Evolutionary conservation across 2,797 vertebrate genomes (phyloP).

Genomic region (Onychomys torridus): DNA sequence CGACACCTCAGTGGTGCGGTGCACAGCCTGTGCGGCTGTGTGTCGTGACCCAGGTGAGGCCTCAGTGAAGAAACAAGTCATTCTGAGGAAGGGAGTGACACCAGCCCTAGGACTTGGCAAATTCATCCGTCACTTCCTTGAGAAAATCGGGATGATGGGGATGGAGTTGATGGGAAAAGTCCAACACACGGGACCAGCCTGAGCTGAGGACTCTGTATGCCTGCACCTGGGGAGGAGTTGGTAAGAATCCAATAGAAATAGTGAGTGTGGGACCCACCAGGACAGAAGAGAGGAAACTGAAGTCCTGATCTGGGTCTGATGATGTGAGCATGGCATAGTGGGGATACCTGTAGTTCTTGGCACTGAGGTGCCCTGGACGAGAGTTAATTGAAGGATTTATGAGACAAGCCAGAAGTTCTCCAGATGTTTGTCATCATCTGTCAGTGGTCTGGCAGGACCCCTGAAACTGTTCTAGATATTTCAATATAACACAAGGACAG

Average conservation of each 20-base stretch:
- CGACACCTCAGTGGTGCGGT: fast-evolving
- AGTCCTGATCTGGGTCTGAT: background rate
- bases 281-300: background rate
- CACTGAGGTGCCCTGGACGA: background rate
- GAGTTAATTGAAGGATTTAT: background rate
- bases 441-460: background rate
- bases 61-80: background rate
- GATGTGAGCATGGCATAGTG: background rate
- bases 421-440: background rate
- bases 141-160: background rate
- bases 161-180: background rate
- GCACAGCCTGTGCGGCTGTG: background rate
- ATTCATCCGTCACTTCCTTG: background rate
- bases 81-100: background rate
- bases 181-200: background rate
- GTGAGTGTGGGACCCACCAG: background rate
- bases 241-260: background rate
- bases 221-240: background rate
- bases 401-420: background rate
- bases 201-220: background rate
- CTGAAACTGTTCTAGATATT: background rate
- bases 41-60: background rate
- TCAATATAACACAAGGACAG: background rate
- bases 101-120: background rate
- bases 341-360: background rate